These are phyloP conservation scores for Exephanes ischioxanthus DNA, from an alignment of 2,888 invertebrate genomes.

Conservation along the genomic window DNA sequence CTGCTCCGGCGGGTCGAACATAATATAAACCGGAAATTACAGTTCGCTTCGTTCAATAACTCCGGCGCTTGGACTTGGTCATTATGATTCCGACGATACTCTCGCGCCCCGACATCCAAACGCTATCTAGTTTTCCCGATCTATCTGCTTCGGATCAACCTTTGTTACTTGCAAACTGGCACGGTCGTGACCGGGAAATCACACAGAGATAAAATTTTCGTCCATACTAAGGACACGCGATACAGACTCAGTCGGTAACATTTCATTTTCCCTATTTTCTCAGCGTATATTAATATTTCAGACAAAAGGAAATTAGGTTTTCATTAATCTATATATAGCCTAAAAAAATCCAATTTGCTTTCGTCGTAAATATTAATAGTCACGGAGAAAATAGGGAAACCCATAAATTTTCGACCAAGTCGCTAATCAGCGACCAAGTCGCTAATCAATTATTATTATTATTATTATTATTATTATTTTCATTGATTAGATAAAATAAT, in stretches of 20 bases:
- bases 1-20: not conserved
- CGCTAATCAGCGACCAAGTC: too few relatives aligned
- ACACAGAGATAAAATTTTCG: not conserved
- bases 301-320: too few relatives aligned
- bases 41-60: constrained; percentile 27
- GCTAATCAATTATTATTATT: too few relatives aligned
- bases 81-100: constrained; percentile 27
- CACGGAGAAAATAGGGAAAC: too few relatives aligned
- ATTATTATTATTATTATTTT: too few relatives aligned
- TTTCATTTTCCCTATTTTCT: too few relatives aligned
- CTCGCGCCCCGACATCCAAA: not conserved
- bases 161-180: not conserved
- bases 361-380: too few relatives aligned
- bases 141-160: not conserved
- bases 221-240: not conserved
- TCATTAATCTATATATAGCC: too few relatives aligned
- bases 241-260: too few relatives aligned
- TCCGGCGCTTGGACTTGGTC: constrained; percentile 11
- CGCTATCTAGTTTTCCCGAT: not conserved
- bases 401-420: too few relatives aligned
- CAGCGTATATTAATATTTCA: too few relatives aligned
- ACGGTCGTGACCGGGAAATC: constrained; percentile 8
- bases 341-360: too few relatives aligned
- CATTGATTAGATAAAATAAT: not conserved
- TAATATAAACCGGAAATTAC: constrained; percentile 40